Conservation (phyloP, 2,888 invertebrate genomes). For the Cataglyphis altisquamis region DNA sequence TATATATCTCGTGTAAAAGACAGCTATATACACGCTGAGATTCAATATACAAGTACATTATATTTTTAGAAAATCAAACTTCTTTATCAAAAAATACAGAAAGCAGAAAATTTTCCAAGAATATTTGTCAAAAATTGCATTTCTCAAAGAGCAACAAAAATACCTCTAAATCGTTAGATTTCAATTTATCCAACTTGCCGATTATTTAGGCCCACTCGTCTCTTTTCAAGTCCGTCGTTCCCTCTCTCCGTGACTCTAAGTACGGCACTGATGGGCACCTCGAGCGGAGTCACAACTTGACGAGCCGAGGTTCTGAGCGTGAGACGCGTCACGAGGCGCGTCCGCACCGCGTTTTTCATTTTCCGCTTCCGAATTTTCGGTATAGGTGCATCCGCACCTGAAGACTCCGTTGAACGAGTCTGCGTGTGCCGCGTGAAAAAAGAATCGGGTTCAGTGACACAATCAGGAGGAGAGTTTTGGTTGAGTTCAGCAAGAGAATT, state of each 20-base stretch:
- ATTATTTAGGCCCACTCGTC: constrained; percentile 21
- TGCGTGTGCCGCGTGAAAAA: constrained; percentile 26
- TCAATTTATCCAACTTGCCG: neutral
- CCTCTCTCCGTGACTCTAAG: constrained; percentile 59
- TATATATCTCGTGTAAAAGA: neutral
- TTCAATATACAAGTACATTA: neutral
- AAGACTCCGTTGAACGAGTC: neutral
- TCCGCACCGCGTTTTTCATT: constrained; percentile 55
- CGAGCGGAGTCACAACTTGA: constrained; percentile 60
- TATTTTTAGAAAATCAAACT: neutral
- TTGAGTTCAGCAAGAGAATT: constrained; percentile 12
- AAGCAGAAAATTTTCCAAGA: neutral
- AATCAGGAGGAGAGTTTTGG: neutral
- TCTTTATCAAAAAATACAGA: neutral
- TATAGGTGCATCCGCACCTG: constrained; percentile 26
- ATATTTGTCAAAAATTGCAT: neutral
- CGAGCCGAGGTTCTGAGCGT: constrained; percentile 59
- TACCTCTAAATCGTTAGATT: neutral
- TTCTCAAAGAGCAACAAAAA: neutral
- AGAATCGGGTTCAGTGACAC: constrained; percentile 2
- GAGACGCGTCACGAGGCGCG: constrained; percentile 72
- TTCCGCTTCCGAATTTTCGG: constrained; percentile 14
- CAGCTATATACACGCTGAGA: no score
- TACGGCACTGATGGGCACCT: constrained; percentile 67
- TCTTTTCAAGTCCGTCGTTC: constrained; percentile 1